These are phyloP conservation scores for Tokudaia tokunoshimensis DNA, from an alignment of 2,797 vertebrate species.

Conservation along the genomic window DNA sequence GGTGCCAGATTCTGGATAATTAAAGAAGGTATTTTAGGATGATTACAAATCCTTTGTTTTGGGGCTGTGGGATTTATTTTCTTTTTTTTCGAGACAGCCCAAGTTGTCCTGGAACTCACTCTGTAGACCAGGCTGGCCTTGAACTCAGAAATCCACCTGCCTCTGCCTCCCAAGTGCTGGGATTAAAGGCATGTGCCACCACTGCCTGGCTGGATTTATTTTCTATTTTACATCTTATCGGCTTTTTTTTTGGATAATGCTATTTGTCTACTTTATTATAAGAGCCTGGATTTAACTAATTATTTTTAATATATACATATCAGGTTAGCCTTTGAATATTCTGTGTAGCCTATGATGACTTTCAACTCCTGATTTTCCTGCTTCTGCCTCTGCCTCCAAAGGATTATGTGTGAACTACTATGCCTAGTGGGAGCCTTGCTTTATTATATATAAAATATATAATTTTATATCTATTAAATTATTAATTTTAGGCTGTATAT, in stretches of 20 bases:
- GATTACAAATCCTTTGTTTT: slow-evolving; percentile 31
- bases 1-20: slow-evolving; percentile 16
- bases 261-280: slow-evolving; percentile 4
- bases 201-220: too few species aligned
- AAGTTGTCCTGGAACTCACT: too few species aligned
- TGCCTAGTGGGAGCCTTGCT: not conserved
- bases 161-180: too few species aligned
- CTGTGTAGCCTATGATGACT: not conserved
- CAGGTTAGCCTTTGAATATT: not conserved
- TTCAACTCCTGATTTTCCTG: not conserved
- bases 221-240: slow-evolving; percentile 39
- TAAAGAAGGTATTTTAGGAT: slow-evolving; percentile 59
- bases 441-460: not conserved
- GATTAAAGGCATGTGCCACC: too few species aligned
- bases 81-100: too few species aligned
- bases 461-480: not conserved
- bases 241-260: slow-evolving; percentile 2
- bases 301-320: not conserved
- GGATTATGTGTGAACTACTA: not conserved
- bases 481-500: slow-evolving; percentile 9
- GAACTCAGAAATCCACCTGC: too few species aligned
- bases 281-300: not conserved
- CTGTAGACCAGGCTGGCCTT: too few species aligned
- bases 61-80: slow-evolving; percentile 37
- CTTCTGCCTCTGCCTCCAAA: not conserved